These are phyloP conservation scores for Pyrgus malvae DNA, from an alignment of 2,888 invertebrate species.

Conservation along the genomic window DNA sequence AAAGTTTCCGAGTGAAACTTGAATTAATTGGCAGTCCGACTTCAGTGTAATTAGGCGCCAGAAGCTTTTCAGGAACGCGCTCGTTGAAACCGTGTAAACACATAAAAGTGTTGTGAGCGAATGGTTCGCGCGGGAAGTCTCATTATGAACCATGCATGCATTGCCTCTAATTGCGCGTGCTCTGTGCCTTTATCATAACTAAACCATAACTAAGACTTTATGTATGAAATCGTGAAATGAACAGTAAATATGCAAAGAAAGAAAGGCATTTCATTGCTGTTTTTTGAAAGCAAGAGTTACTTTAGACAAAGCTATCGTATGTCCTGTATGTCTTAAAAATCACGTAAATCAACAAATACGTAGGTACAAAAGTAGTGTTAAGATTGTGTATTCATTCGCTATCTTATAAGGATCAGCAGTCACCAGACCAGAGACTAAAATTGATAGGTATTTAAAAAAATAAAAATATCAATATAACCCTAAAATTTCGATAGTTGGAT, in stretches of 20 bases:
- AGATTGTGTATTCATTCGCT: no score
- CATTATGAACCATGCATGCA: constrained; percentile 41
- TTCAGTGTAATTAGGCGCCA: constrained; percentile 81
- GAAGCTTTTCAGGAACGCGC: constrained; percentile 78
- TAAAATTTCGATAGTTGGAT: no score
- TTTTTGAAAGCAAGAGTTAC: no score
- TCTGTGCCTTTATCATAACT: constrained; percentile 19
- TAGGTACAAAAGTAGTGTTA: no score
- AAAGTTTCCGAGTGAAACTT: constrained; percentile 82
- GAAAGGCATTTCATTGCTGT: not conserved
- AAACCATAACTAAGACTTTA: constrained; percentile 15
- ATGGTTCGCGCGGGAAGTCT: constrained; percentile 51
- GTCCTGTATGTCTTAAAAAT: no score
- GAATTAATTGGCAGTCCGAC: constrained; percentile 82
- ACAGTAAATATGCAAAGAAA: no score
- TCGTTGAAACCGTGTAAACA: constrained; percentile 77
- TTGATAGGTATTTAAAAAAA: no score
- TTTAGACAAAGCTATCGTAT: no score
- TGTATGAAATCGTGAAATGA: constrained; percentile 1
- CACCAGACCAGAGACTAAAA: no score
- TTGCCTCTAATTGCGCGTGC: constrained; percentile 38
- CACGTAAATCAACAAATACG: no score
- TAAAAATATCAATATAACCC: no score
- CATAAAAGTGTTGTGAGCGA: constrained; percentile 74
- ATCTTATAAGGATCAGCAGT: no score